Conservation (phyloP, 2,797 vertebrate genomes). For the Alcedo atthis region DNA sequence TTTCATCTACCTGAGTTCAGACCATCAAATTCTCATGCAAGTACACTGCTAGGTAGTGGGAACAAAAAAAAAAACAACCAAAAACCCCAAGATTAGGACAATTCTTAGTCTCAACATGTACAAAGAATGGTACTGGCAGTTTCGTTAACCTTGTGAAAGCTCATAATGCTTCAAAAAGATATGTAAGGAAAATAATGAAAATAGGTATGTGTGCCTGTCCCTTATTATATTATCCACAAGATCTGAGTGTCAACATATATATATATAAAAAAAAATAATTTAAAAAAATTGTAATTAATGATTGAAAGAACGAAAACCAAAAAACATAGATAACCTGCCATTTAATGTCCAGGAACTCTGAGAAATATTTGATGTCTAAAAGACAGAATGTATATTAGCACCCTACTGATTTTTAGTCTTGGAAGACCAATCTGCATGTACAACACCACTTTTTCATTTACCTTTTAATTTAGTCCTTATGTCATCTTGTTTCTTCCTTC, state of each 20-base stretch:
- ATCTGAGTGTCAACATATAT: neutral
- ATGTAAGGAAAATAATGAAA: neutral
- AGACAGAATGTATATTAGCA: neutral
- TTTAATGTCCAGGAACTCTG: neutral
- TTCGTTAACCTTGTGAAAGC: neutral
- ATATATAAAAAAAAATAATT: neutral
- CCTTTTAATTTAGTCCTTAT: neutral
- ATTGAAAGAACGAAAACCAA: neutral
- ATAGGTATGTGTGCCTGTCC: neutral
- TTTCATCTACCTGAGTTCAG: neutral
- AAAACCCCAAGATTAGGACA: neutral
- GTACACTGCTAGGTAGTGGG: neutral
- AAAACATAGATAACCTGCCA: neutral
- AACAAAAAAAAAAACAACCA: too few relatives aligned
- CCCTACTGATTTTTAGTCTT: neutral
- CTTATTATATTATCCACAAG: neutral
- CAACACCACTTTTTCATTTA: neutral
- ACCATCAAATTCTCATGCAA: neutral
- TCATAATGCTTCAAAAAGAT: neutral
- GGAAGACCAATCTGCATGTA: neutral
- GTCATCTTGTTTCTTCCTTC: neutral
- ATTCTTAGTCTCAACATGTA: neutral
- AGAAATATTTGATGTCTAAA: neutral
- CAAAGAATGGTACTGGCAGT: neutral
- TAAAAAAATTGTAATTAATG: rapidly evolving